phyloP scores from a whole-genome alignment of 2,113 vertebrate genomes.

The Scytalopus superciliaris region DNA sequence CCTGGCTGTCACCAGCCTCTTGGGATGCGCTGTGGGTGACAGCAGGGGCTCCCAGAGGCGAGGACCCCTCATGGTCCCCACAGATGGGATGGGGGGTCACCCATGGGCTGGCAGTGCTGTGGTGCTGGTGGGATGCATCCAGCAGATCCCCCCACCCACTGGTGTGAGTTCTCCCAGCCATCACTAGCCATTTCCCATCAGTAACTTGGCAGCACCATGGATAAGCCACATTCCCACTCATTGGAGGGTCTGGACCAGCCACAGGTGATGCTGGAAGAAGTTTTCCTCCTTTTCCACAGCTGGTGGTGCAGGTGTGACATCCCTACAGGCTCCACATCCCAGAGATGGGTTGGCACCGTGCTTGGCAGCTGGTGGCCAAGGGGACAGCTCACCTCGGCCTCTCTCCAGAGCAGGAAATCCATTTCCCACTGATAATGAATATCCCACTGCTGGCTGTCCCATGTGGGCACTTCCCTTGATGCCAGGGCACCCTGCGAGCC shows the following conservation, averaged over 20 bases:
- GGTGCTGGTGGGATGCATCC: fast-evolving
- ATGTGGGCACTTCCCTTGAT: fast-evolving
- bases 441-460: neutral
- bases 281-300: neutral
- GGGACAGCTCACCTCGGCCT: fast-evolving
- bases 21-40: fast-evolving
- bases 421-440: fast-evolving
- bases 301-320: fast-evolving
- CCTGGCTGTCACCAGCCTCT: neutral
- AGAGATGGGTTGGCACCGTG: fast-evolving
- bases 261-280: neutral
- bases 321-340: fast-evolving
- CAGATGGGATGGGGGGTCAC: fast-evolving
- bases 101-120: neutral
- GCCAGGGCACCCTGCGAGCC: fast-evolving
- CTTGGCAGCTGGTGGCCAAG: fast-evolving
- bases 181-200: fast-evolving
- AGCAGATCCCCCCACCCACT: neutral
- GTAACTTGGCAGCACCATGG: fast-evolving
- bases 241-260: neutral
- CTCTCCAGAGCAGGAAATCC: fast-evolving
- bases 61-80: fast-evolving
- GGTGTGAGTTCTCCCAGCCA: fast-evolving
- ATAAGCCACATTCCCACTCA: fast-evolving
- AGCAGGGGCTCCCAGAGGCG: fast-evolving